Base-by-base conservation (phyloP, 2,113 vertebrate species). In the Salvator merianae region DNA sequence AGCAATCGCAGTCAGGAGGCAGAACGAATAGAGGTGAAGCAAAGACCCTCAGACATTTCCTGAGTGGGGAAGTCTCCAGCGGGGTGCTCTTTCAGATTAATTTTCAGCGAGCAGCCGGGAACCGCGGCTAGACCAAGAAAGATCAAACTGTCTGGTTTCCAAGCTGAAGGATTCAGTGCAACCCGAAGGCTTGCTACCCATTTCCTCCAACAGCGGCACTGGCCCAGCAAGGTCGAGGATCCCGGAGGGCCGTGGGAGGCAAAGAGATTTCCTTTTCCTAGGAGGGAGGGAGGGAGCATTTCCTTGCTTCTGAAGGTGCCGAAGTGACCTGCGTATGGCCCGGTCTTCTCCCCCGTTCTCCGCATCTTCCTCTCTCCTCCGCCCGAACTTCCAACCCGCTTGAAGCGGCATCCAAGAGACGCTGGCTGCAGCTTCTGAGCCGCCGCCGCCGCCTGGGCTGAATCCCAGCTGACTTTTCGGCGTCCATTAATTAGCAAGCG, bases 381-480 rank as follows among this genome's bases (percentile, higher is more conserved):
- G 43, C 10, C 43, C 43, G 43, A 47, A 47, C 6, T 47, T 9
- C 43, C 43, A 47, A 9, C 10, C 43, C 43, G 10, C 43, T n/a
- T n/a, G n/a, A n/a, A n/a, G n/a, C n/a, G n/a, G n/a, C n/a, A n/a
- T n/a, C n/a, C n/a, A n/a, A n/a, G n/a, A n/a, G n/a, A n/a, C n/a
- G n/a, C n/a, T n/a, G n/a, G n/a, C n/a, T 89, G 91, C 91, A 89
- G 90, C 94, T 90, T 76, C 81, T 84, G 91, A 88, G 93, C 91
- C 87, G 92, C 92, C 89, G 85, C 92, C 89, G 91, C 84, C 88
- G 88, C 87, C 75, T 43, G 75, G 88, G 93, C 93, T 93, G 94
- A 93, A 94, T 95, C 95, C 94, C 93, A 94, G 94, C 94, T 96
- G 93, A 95, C 94, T 96, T 95, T 94, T 92, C 92, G 92, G 95